Base-by-base conservation (phyloP, 2,888 invertebrate species). In the Rhogogaster chlorosoma region DNA sequence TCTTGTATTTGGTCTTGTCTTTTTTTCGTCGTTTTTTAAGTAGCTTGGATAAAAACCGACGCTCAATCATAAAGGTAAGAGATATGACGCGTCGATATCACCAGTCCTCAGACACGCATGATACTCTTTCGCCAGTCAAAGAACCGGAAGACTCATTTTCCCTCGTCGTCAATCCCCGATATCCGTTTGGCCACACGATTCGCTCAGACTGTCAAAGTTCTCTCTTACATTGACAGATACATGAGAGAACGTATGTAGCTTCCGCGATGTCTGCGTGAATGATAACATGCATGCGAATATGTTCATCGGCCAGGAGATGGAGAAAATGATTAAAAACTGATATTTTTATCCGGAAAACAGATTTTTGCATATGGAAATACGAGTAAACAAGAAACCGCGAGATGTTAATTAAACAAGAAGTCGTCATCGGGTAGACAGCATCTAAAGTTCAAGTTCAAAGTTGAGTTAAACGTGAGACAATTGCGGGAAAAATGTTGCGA, bases 121-220 rank as follows among this genome's bases (percentile, higher is more conserved):
- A 32, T 12, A 36, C 10, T 42, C 38, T 42, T 73, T 38, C 9
- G 9, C 18, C 38, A 38, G n/a, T 73, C 71, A 73, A 73, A 73
- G 71, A 70, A 73, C 42, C 42, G 71, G 71, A 73, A 42, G 38
- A 42, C 32, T 32, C 36, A 15, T 36, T 36, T 70, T 70, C 36
- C 70, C 29, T 32, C 32, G 36, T 36, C 15, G 18, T 15, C 70
- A 5, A 32, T 36, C 15, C 36, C 32, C 29, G n/a, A 70, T 70
- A 32, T 73, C 42, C 71, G 42, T 42, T 73, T 22, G 2, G 71
- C 10, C 12, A 73, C n/a, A 4, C 3, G 22, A 42, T 61, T 61
- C 61, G 61, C 61, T 26, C n/a, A 10, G 26, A 26, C 61, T 61
- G 26, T 26, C 26, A 61, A 5, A 61, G 26, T 61, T 61, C 26